Evolutionary conservation across 2,113 vertebrate species (phyloP), one percentile per base, ranked within the genome.

Genomic region (Sturnira hondurensis): DNA sequence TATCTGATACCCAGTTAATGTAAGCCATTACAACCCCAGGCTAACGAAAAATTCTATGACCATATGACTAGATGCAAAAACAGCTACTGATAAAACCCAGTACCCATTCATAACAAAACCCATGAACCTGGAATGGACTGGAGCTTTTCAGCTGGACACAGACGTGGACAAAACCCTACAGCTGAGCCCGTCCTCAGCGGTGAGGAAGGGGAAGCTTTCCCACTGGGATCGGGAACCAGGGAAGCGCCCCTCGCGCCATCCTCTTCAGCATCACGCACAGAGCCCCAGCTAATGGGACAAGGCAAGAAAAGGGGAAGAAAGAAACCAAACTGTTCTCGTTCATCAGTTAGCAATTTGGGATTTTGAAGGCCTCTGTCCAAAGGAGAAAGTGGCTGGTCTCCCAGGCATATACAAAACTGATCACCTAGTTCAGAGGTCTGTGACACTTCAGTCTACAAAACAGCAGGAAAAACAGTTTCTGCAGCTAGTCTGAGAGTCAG

Each of bases 321-420:
- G 38, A 71, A 41, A 61, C 4, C 52, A 68, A 68, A 58, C 56
- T 41, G 7, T 43, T 43, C 54, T 36, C 43, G 24, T 80, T 89
- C 43, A 54, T 24, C 45, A 68, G 17, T 45, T 10, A 92, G 88
- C 61, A 78, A 41, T 38, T 77, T n/a, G 45, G 33, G 14, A 65
- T 80, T 84, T 38, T 74, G 38, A 54, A 91, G 89, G 38, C 24
- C 24, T 70, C 78, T 68, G 52, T 70, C 20, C 54, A 85, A 71
- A 65, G 41, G n/a, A 88, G 28, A 38, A n/a, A 70, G 38, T 52
- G 22, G 61, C 43, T 81, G 15, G 31, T 67, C 19, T 70, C 50
- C 96, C 9, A 45, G 65, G 12, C 13, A 19, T 1, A 28, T 5
- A 1, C 47, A 65, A 50, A 67, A 43, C 58, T 0, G 68, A 63